Percentiles rank a stretch among this genome's conserved stretches.
These are phyloP conservation scores for Camponotus floridanus DNA, from an alignment of 1,140 invertebrate species.

Conservation along the genomic window DNA sequence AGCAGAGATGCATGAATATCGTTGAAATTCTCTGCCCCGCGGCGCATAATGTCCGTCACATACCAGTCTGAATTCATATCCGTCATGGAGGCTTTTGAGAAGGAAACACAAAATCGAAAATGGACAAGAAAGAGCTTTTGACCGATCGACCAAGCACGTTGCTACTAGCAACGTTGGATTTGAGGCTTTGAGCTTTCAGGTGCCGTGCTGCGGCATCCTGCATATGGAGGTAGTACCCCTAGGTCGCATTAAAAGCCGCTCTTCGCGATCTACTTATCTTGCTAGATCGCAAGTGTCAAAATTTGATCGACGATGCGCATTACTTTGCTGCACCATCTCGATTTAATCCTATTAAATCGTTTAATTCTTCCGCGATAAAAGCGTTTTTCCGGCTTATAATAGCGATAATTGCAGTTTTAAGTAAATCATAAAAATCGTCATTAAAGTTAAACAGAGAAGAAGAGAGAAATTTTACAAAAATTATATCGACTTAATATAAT, in stretches of 20 bases:
- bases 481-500: not conserved
- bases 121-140: conserved; percentile 71
- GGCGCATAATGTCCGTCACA: conserved; percentile 28
- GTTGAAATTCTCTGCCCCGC: conserved; percentile 38
- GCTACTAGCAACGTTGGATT: conserved; percentile 78
- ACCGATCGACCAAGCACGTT: conserved; percentile 82
- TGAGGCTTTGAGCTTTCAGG: conserved; percentile 72
- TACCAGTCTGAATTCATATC: conserved; percentile 50
- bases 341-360: conserved; percentile 42
- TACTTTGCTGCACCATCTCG: conserved; percentile 11
- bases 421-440: not conserved
- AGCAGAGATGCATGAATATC: conserved; percentile 45
- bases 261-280: conserved; percentile 46
- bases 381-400: conserved; percentile 27
- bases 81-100: conserved; percentile 39
- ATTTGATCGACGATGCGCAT: conserved; percentile 49
- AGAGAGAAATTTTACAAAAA: not conserved
- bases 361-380: conserved; percentile 42
- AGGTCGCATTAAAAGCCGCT: conserved; percentile 66
- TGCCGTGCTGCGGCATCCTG: conserved; percentile 47
- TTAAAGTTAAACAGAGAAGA: not conserved
- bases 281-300: conserved; percentile 32
- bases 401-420: not conserved
- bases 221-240: conserved; percentile 18
- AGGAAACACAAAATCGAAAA: conserved; percentile 67